Evolutionary conservation across 1,140 invertebrate species (phyloP).

Genomic region (Diplogasteroides magnus): DNA sequence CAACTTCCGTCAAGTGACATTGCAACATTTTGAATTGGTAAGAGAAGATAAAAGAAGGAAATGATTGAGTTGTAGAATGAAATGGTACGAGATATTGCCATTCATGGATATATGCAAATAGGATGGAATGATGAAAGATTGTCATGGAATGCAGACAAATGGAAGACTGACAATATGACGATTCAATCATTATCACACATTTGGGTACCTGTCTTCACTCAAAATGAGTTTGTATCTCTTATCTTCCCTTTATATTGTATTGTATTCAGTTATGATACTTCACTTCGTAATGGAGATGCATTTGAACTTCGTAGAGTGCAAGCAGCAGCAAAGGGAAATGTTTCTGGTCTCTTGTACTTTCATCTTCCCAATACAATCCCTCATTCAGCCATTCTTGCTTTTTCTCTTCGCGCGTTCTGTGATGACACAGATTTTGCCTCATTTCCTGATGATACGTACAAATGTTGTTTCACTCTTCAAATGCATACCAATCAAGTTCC

Average conservation of each 20-base stretch:
- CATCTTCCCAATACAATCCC: too few species aligned
- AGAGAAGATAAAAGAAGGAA: not conserved
- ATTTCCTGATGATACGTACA: slow-evolving; percentile 52
- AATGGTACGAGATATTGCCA: slow-evolving; percentile 50
- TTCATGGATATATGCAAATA: slow-evolving; percentile 48
- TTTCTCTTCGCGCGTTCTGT: slow-evolving; percentile 50
- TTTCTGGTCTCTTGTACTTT: too few species aligned
- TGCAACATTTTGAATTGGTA: slow-evolving; percentile 52
- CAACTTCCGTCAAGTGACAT: slow-evolving; percentile 41
- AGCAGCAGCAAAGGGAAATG: slow-evolving; percentile 42
- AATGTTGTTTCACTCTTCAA: slow-evolving; percentile 52
- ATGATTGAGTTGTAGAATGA: slow-evolving; percentile 43
- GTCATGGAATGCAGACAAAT: slow-evolving; percentile 42
- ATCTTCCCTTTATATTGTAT: slow-evolving; percentile 23
- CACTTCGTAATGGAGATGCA: slow-evolving; percentile 48
- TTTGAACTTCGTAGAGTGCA: slow-evolving; percentile 50
- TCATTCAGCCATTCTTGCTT: slow-evolving; percentile 37
- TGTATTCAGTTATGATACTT: slow-evolving; percentile 29
- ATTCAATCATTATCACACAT: slow-evolving; percentile 46
- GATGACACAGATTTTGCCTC: slow-evolving; percentile 52
- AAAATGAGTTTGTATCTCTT: slow-evolving; percentile 27
- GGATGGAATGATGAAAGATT: slow-evolving; percentile 47
- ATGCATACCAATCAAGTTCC: slow-evolving; percentile 45
- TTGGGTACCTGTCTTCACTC: slow-evolving; percentile 44
- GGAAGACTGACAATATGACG: slow-evolving; percentile 47